Evolutionary conservation across 2,888 invertebrate species (phyloP), one percentile per base, ranked within the genome.

Genomic region (Electrophaes corylata): DNA sequence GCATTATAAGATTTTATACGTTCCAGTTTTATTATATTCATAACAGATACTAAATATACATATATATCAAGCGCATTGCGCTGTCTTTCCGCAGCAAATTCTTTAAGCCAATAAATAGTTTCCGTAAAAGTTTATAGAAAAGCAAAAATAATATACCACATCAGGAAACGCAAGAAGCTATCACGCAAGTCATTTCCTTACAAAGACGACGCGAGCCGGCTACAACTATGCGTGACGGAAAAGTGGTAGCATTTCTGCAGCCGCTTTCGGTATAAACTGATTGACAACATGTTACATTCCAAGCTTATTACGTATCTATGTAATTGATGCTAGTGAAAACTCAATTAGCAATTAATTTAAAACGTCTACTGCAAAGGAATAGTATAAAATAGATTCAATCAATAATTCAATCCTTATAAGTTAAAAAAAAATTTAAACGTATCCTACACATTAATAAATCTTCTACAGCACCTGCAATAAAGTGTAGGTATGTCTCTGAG

Each of bases 221-320:
- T 45, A 48, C 26, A 54, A 71, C 72, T 70, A 73, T 70, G 70
- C 69, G 66, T 58, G 58, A 59, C 67, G 60, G 64, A 71, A 71
- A 58, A 71, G 69, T 64, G 64, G 56, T 62, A 64, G 67, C 65
- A 54, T 62, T 66, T 55, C 57, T 55, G 43, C 41, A 16, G 44
- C 33, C 49, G 55, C 58, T 53, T 53, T 58, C 29, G 48, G 44
- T 56, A 57, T 51, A 54, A 55, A 57, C 45, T 41, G 33, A 54
- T 59, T 54, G 54, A 59, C 29, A 33, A 31, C 44, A 54, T 54
- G 45, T 31, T 53, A 47, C 23, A 50, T 50, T 43, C 45, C 53
- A 52, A 45, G 10, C 8, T 3, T 14, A 18, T 37, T 19, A 8
- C 18, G 3, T 19, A n/a, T n/a, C n/a, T n/a, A n/a, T n/a, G n/a